Evolutionary conservation across 2,888 invertebrate genomes (phyloP).

Genomic region (Macrophya alboannulata): DNA sequence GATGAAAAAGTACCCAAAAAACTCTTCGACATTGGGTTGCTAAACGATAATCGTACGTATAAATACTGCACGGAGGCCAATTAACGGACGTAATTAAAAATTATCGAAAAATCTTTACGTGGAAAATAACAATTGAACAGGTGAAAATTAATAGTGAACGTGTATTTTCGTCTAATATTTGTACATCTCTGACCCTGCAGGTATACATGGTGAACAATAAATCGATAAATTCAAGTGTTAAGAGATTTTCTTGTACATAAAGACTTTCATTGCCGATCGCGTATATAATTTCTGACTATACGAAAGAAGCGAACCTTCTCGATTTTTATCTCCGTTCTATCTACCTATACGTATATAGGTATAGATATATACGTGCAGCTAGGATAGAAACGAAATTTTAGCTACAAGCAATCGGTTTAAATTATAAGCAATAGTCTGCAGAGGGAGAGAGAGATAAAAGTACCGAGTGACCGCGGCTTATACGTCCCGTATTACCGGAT

Average conservation of each 20-base stretch:
- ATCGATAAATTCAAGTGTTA: neutral
- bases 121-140: too few relatives aligned
- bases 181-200: too few relatives aligned
- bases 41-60: too few relatives aligned
- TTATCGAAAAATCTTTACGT: too few relatives aligned
- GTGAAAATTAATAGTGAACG: too few relatives aligned
- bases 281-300: neutral
- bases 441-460: conserved; percentile 12
- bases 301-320: neutral
- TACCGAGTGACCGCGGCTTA: conserved; percentile 42
- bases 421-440: neutral
- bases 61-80: too few relatives aligned
- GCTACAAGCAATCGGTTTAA: conserved; percentile 5
- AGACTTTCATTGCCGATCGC: neutral
- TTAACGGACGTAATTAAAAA: too few relatives aligned
- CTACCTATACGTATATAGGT: too few relatives aligned
- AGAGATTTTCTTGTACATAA: neutral
- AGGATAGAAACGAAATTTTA: conserved; percentile 1
- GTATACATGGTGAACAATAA: too few relatives aligned
- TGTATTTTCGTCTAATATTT: too few relatives aligned
- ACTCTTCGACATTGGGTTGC: too few relatives aligned
- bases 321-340: neutral
- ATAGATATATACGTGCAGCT: too few relatives aligned
- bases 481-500: conserved; percentile 52
- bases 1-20: neutral